Evolutionary conservation across 2,888 invertebrate genomes (phyloP), one percentile per base, ranked within the genome.

Genomic region (Endotricha flammealis): DNA sequence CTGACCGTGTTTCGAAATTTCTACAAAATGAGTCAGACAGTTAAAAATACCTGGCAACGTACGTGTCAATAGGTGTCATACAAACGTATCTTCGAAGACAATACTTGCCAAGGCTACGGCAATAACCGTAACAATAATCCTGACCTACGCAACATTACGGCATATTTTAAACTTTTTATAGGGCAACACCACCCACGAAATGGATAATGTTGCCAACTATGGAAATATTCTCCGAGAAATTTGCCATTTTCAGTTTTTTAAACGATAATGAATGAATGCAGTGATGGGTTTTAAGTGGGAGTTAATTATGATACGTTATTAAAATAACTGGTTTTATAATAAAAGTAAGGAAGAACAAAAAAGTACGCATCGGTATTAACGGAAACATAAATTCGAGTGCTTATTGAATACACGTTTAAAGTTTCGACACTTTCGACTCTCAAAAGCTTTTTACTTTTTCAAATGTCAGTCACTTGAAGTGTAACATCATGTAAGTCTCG

Each of bases 41-140:
- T n/a, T 25, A 25, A 25, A 25, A 25, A 30, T 30, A 30, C n/a
- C n/a, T n/a, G n/a, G n/a, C 3, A 20, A 4, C 2, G n/a, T 6
- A n/a, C 20, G n/a, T 20, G 20, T 20, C 20, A 20, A 2, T n/a
- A 6, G n/a, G 6, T 20, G 20, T n/a, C n/a, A 20, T 17, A 29
- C 24, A 10, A 37, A 27, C 30, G 24, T 24, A 27, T 30, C 33
- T 24, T 14, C 10, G 24, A 25, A 32, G 29, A 14, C n/a, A 17
- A 16, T n/a, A 13, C 25, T 22, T 13, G 14, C 20, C 2, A 43
- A 40, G 38, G 43, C 8, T 27, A 32, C 7, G 38, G 14, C 29
- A 32, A 41, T 44, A 45, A 40, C 38, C 41, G 42, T 47, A 42
- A 41, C 43, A 33, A 42, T 46, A 48, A 45, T 43, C 42, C 39